Conservation (phyloP, 2,888 invertebrate genomes). For the Napeogenes sylphis region DNA sequence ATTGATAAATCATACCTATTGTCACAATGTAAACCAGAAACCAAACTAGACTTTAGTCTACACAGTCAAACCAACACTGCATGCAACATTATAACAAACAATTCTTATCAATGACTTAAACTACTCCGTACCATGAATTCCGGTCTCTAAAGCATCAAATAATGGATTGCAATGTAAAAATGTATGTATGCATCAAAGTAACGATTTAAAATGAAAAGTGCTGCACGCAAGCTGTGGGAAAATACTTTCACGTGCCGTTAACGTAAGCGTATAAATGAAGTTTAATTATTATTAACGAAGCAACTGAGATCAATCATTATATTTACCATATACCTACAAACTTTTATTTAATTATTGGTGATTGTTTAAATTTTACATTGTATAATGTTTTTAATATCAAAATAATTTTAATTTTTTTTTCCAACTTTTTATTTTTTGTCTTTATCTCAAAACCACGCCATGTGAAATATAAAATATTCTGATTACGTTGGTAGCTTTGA, state of each 20-base stretch:
- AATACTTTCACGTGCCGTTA: constrained; percentile 21
- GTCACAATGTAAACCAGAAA: no score
- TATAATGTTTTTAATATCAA: no score
- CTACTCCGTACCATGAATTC: neutral
- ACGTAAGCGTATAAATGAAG: constrained; percentile 1
- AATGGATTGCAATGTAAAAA: neutral
- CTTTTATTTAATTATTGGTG: no score
- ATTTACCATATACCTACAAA: no score
- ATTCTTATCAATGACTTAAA: constrained; percentile 1
- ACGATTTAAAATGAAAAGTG: constrained; percentile 6
- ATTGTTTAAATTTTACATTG: no score
- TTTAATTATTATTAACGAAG: no score
- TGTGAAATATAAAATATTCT: neutral
- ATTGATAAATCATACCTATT: no score
- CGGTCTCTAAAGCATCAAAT: neutral
- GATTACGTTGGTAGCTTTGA: constrained; percentile 16
- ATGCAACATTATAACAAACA: constrained; percentile 1
- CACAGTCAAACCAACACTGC: neutral
- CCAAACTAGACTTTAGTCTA: neutral
- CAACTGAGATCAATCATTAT: no score
- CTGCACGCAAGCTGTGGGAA: constrained; percentile 11
- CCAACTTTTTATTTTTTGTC: neutral
- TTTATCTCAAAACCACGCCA: neutral
- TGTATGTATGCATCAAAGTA: neutral
- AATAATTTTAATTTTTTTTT: no score